Percentiles rank a stretch among this genome's conserved stretches.
phyloP scores from a whole-genome alignment of 2,797 vertebrate genomes.

The Siniperca undulata region DNA sequence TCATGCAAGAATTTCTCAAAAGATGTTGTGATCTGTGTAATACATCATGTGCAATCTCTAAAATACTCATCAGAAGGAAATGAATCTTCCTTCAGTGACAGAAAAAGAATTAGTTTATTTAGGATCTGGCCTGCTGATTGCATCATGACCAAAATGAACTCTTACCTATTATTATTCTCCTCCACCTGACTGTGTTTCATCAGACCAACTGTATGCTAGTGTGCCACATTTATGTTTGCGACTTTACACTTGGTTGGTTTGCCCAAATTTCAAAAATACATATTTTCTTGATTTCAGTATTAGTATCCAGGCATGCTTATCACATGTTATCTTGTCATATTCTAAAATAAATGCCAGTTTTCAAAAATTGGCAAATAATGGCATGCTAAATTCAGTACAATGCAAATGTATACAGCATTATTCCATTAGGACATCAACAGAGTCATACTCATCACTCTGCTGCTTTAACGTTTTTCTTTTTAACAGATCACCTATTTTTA shows the following conservation, averaged over 20 bases:
- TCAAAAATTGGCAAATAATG: background rate
- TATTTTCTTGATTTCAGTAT: background rate
- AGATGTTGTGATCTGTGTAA: conserved; percentile 7
- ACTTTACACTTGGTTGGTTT: background rate
- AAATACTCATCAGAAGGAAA: conserved; percentile 9
- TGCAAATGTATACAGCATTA: background rate
- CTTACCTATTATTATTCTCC: background rate
- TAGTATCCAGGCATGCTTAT: background rate
- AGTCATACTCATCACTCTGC: background rate
- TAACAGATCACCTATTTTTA: background rate
- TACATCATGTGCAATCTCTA: conserved; percentile 10
- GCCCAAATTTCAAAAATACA: background rate
- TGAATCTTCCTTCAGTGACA: conserved; percentile 25
- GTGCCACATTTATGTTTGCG: background rate
- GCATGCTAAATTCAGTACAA: background rate
- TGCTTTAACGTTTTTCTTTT: background rate
- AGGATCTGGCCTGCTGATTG: background rate
- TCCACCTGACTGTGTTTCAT: background rate
- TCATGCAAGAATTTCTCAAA: conserved; percentile 32
- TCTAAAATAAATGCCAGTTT: background rate
- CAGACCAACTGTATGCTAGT: background rate
- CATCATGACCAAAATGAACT: conserved; percentile 5
- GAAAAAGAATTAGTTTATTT: conserved; percentile 8
- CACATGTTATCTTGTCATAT: background rate
- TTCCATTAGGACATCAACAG: background rate